A percentile compares a stretch with the other conserved stretches of the same genome.
Conservation (phyloP, 2,888 invertebrate species). For the Crocallis elinguaria region DNA sequence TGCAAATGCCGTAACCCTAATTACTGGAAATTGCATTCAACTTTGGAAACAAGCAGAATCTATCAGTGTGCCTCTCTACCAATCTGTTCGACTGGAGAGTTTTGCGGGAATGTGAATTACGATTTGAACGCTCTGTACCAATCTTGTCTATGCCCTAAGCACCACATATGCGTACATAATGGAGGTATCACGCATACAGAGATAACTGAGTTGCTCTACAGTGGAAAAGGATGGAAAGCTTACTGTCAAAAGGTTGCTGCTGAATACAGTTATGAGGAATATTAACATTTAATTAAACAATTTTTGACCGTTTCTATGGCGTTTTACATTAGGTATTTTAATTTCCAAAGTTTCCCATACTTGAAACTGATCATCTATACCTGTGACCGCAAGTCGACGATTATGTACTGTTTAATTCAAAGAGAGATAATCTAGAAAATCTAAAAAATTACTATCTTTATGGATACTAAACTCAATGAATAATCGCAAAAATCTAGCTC, state of each 20-base stretch:
- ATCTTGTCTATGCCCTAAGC: conserved; percentile 85
- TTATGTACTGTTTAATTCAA: too few species aligned
- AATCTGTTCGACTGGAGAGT: conserved; percentile 81
- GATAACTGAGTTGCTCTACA: conserved; percentile 83
- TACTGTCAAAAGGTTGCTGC: conserved; percentile 73
- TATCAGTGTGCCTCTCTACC: conserved; percentile 81
- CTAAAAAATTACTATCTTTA: too few species aligned
- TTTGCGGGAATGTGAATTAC: conserved; percentile 86
- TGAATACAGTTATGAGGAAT: conserved; percentile 64
- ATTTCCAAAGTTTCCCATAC: too few species aligned
- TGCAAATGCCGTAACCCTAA: conserved; percentile 80
- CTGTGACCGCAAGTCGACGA: too few species aligned
- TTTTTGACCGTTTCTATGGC: too few species aligned
- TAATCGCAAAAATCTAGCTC: too few species aligned
- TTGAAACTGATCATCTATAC: too few species aligned
- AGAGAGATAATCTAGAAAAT: too few species aligned
- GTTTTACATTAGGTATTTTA: too few species aligned
- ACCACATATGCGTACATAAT: conserved; percentile 84
- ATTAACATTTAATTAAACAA: conserved; percentile 35
- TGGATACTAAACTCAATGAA: too few species aligned
- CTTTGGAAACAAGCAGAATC: conserved; percentile 36
- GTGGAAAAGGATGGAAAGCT: conserved; percentile 83
- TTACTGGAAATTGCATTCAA: conserved; percentile 76
- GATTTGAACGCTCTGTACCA: conserved; percentile 86
- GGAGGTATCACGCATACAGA: conserved; percentile 70